Percentiles rank a stretch among this genome's conserved stretches.
phyloP scores from a whole-genome alignment of 2,113 vertebrate genomes.

The Eulemur rufifrons region DNA sequence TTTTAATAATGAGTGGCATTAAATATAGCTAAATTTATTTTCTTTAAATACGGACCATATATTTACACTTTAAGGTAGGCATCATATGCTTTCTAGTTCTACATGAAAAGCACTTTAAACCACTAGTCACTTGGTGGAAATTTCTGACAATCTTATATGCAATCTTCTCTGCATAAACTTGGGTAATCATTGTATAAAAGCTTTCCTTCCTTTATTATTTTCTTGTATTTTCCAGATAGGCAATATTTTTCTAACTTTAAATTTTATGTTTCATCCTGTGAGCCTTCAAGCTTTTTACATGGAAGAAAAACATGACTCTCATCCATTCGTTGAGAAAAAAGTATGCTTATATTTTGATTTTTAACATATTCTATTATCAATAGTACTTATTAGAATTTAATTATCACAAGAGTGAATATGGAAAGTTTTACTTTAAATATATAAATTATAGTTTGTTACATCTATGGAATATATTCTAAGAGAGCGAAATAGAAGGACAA shows the following conservation, averaged over 20 bases:
- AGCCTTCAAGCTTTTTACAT: neutral
- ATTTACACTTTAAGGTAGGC: neutral
- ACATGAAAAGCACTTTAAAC: neutral
- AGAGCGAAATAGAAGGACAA: neutral
- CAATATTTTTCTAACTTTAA: constrained; percentile 30
- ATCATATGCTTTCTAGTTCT: neutral
- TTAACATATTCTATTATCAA: constrained; percentile 40
- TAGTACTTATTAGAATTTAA: neutral
- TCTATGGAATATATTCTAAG: neutral
- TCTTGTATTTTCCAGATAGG: constrained; percentile 1
- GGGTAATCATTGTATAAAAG: neutral
- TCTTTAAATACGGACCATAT: neutral
- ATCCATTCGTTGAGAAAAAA: constrained; percentile 24
- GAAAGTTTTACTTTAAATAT: constrained; percentile 7
- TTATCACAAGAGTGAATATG: neutral
- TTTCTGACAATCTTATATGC: neutral
- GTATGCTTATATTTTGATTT: neutral
- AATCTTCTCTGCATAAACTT: neutral
- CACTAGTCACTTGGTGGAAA: neutral
- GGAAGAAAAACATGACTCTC: neutral
- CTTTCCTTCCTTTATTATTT: neutral
- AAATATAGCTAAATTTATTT: neutral
- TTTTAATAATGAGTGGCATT: neutral
- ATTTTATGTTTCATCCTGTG: neutral
- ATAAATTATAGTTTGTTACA: neutral